These are phyloP conservation scores for Odontesthes bonariensis DNA, from an alignment of 2,113 vertebrate species.

Conservation along the genomic window DNA sequence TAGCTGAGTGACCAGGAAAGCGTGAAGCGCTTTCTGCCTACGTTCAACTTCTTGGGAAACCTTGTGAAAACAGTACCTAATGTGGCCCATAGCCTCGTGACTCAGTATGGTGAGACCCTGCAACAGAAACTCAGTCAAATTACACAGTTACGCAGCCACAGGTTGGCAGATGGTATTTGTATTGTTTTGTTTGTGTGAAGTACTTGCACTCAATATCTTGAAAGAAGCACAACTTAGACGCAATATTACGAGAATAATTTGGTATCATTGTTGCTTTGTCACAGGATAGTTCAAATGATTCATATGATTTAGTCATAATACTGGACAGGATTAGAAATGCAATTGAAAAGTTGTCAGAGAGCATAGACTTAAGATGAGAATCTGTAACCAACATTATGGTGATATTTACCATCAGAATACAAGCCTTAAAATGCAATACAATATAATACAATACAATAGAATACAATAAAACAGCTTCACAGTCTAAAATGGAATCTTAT, in stretches of 20 bases:
- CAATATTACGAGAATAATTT: not conserved
- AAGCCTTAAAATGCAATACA: too few relatives aligned
- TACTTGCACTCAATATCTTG: not conserved
- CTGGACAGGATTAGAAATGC: too few relatives aligned
- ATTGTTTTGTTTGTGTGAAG: not conserved
- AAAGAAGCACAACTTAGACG: not conserved
- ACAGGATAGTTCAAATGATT: not conserved
- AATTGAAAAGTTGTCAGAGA: too few relatives aligned
- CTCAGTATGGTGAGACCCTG: slow-evolving; percentile 85
- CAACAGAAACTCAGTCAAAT: slow-evolving; percentile 14
- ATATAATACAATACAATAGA: too few relatives aligned
- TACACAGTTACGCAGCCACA: not conserved
- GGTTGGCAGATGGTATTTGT: not conserved
- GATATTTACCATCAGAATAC: too few relatives aligned
- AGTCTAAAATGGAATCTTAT: not conserved
- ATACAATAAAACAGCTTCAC: not conserved
- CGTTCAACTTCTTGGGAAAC: slow-evolving; percentile 89
- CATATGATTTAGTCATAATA: not conserved
- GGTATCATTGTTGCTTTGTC: not conserved
- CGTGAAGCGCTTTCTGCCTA: slow-evolving; percentile 80
- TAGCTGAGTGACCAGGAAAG: slow-evolving; percentile 72
- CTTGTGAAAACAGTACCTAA: slow-evolving; percentile 86
- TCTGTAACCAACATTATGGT: too few relatives aligned
- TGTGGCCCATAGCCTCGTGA: slow-evolving; percentile 83
- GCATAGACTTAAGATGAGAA: too few relatives aligned